Conservation (phyloP, 2,113 vertebrate genomes). For the Rhineura floridana region DNA sequence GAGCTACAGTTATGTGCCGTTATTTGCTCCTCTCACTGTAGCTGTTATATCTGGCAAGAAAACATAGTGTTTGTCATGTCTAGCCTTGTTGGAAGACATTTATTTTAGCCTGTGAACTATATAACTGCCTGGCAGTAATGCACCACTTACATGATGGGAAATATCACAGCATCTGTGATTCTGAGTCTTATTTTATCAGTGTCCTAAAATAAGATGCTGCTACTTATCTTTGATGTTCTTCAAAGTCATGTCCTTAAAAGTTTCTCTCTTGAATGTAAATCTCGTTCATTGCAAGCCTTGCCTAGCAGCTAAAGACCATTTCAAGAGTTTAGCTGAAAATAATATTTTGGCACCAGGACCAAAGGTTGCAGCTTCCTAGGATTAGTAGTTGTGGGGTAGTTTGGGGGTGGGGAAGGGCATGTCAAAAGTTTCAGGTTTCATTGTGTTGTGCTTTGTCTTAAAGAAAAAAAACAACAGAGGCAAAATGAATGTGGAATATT, state of each 20-base stretch:
- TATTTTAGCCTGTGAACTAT: constrained; percentile 10
- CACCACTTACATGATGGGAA: constrained; percentile 1
- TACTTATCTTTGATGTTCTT: constrained; percentile 29
- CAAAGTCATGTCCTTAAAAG: constrained; percentile 1
- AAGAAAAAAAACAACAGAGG: no score
- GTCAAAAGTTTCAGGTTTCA: no score
- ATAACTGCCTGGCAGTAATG: constrained; percentile 4
- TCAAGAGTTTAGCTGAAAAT: neutral
- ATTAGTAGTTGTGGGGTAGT: neutral
- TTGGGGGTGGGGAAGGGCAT: neutral
- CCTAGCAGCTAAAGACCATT: neutral
- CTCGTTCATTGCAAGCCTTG: neutral
- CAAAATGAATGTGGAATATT: no score
- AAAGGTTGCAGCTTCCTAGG: neutral
- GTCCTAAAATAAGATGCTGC: constrained; percentile 17
- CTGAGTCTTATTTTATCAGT: constrained; percentile 22
- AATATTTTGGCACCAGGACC: neutral
- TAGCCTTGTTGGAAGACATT: neutral
- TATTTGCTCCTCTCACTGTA: neutral
- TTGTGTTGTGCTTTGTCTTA: no score
- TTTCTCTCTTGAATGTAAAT: constrained; percentile 11
- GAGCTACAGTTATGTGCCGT: neutral
- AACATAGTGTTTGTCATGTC: neutral
- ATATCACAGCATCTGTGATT: neutral
- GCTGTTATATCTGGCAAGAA: neutral